Conservation (phyloP, 2,888 invertebrate species). For the Epinotia demarniana region DNA sequence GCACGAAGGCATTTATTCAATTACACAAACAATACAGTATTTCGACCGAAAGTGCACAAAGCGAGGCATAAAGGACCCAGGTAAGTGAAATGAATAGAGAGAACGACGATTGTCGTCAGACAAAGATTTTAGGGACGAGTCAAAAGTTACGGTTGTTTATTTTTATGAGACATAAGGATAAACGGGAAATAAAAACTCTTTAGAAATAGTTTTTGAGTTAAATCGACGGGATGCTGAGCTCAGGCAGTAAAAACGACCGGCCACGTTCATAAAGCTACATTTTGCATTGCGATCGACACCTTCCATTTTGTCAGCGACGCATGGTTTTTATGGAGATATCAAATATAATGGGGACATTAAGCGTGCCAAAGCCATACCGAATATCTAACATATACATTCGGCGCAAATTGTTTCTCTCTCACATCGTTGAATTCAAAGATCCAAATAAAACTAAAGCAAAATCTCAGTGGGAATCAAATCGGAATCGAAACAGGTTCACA, state of each 20-base stretch:
- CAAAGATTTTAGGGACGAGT: slow-evolving; percentile 77
- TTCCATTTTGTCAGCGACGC: slow-evolving; percentile 53
- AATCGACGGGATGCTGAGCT: slow-evolving; percentile 62
- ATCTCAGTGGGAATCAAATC: slow-evolving; percentile 41
- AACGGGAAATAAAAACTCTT: slow-evolving; percentile 60
- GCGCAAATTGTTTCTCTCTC: slow-evolving; percentile 30
- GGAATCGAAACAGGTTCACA: slow-evolving; percentile 40
- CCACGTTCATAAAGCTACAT: slow-evolving; percentile 56
- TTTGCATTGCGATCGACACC: slow-evolving; percentile 58
- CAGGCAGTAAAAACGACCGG: slow-evolving; percentile 52
- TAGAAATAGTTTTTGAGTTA: slow-evolving; percentile 60
- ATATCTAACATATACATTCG: slow-evolving; percentile 41
- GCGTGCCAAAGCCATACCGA: slow-evolving; percentile 50
- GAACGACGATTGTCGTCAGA: slow-evolving; percentile 71
- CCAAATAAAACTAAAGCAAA: slow-evolving; percentile 33
- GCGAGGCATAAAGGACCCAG: slow-evolving; percentile 67
- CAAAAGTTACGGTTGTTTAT: slow-evolving; percentile 77
- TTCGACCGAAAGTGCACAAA: slow-evolving; percentile 79
- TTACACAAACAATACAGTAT: slow-evolving; percentile 78
- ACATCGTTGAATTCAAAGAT: slow-evolving; percentile 31
- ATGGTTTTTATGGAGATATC: slow-evolving; percentile 50
- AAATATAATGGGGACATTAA: slow-evolving; percentile 59
- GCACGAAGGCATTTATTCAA: slow-evolving; percentile 80
- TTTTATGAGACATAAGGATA: slow-evolving; percentile 61
- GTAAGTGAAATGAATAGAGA: slow-evolving; percentile 75